Base-by-base conservation (phyloP, 2,888 invertebrate genomes). In the Erebia epiphron region DNA sequence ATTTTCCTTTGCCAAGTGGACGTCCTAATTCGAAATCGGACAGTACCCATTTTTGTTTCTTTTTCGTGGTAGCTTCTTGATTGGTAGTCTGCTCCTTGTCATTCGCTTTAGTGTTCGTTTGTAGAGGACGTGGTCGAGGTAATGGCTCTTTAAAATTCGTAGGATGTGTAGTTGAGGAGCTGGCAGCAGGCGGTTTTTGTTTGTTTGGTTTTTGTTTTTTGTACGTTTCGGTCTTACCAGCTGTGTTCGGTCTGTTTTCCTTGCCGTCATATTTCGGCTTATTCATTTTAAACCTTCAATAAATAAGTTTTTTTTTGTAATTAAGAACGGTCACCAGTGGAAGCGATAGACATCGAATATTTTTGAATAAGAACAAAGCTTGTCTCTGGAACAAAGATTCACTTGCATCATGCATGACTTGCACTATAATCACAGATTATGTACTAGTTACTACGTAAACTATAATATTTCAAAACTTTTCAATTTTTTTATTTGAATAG, bases 1-100 rank as follows among this genome's bases (percentile, higher is more conserved):
- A 99, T 94, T 98, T 99, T 76, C 99, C 99, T 91, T 97, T 97
- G 0, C 99, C 99, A 18, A 99, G 91, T 1, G 98, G 96, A 70
- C 96, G 95, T 0, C 99, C 99, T 79, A 99, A 96, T 82, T 99
- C 99, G 88, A 99, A 99, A 88, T 99, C 97, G 1, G 95, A 93
- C 46, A 99, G 87, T 0, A 95, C 92, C 98, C 98, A 98, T 52
- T 86, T 93, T 79, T 90, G 94, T 86, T 87, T 94, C 84, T 86
- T 87, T 18, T 86, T 86, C 58, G 82, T 81, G 72, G 79, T 80
- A 9, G 69, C 54, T 9, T 85, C 86, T 41, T 72, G 76, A 75
- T 83, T 83, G 72, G 73, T 46, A 79, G 77, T 50, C 71, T 73
- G 79, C 69, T 87, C 87, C 72, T 84, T 85, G 49, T 81, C 76